Evolutionary conservation across 1,140 invertebrate genomes (phyloP).

Genomic region (Saccostrea cuccullata): DNA sequence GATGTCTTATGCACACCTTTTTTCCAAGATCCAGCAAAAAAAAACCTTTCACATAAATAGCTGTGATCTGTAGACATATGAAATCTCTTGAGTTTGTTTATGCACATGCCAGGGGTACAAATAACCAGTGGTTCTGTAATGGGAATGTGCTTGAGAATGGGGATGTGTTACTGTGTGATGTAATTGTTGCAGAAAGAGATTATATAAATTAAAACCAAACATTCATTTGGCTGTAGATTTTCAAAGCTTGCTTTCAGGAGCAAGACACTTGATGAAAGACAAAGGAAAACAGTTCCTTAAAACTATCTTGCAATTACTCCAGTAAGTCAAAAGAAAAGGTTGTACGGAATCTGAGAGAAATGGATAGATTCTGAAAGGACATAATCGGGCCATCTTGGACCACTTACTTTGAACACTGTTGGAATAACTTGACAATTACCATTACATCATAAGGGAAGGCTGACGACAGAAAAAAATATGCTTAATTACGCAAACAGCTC

Average conservation of each 20-base stretch:
- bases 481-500: constrained; percentile 5
- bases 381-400: background rate
- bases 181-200: constrained; percentile 4
- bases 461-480: constrained; percentile 10
- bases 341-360: background rate
- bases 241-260: background rate
- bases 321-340: background rate
- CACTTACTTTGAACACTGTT: background rate
- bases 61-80: background rate
- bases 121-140: background rate
- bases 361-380: background rate
- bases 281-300: background rate
- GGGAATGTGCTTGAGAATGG: background rate
- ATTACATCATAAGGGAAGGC: background rate
- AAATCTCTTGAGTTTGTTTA: constrained; percentile 25
- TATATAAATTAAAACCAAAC: constrained; percentile 31
- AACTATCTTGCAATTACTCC: background rate
- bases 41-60: background rate
- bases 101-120: constrained; percentile 22
- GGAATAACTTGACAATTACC: background rate
- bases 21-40: background rate
- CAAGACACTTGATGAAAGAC: background rate
- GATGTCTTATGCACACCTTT: constrained; percentile 1
- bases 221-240: background rate
- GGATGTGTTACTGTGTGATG: constrained; percentile 30